phyloP scores from a whole-genome alignment of 2,113 vertebrate species.

The Bubo bubo region DNA sequence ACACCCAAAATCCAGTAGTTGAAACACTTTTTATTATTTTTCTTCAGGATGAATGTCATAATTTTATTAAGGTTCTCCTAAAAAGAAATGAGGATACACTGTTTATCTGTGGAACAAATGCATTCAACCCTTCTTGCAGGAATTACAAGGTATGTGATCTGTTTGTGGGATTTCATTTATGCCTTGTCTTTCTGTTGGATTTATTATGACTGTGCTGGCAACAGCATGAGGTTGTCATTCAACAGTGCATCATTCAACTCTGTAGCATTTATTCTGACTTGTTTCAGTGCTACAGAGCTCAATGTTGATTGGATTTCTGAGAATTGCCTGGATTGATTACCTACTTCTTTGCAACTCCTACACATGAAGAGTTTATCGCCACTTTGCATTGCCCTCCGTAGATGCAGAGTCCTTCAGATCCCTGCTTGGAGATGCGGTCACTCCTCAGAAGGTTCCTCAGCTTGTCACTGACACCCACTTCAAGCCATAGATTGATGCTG shows the following conservation, averaged over 20 bases:
- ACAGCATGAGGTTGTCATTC: not conserved
- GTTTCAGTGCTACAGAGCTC: not conserved
- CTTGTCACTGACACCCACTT: not conserved
- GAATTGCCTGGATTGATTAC: not conserved
- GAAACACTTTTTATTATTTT: conserved; percentile 48
- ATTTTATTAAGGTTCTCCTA: conserved; percentile 98
- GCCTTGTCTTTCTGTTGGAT: not conserved
- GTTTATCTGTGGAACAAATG: conserved; percentile 98
- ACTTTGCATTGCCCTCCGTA: not conserved
- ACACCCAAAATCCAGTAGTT: not conserved
- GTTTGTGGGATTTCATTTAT: not conserved
- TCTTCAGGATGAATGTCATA: conserved; percentile 96
- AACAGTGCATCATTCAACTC: not conserved
- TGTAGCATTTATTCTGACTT: not conserved
- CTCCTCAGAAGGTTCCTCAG: not conserved
- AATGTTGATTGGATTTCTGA: not conserved
- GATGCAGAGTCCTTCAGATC: not conserved
- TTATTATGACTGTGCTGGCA: not conserved
- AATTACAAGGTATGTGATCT: conserved; percentile 88
- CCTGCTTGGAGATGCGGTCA: not conserved
- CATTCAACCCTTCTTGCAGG: conserved; percentile 95
- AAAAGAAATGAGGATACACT: conserved; percentile 92
- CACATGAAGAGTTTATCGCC: not conserved
- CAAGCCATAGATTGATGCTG: not conserved
- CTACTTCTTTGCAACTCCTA: not conserved